A percentile compares a stretch with the other conserved stretches of the same genome.
Evolutionary conservation across 64 coral and sea anemone species (phyloP).

Genomic region (Stichodactyla mertensii): DNA sequence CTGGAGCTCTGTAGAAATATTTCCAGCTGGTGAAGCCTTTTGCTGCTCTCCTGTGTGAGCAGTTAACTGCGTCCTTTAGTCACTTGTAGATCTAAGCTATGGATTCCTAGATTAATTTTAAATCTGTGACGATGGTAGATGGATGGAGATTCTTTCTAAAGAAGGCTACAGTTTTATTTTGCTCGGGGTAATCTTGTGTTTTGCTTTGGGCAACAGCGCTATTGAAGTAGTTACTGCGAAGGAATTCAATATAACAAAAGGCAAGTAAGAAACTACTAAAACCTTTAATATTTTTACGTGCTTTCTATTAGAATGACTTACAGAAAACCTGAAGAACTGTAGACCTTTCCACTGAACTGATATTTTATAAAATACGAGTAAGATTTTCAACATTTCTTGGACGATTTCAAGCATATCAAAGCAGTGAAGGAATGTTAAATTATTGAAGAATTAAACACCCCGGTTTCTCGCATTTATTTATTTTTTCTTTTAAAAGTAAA

Average conservation of each 20-base stretch:
- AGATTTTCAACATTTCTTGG: background rate
- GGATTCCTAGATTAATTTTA: background rate
- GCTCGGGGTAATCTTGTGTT: background rate
- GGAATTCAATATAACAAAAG: background rate
- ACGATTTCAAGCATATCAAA: background rate
- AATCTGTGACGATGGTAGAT: background rate
- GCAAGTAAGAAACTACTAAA: background rate
- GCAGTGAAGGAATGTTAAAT: background rate
- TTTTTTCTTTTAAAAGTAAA: background rate
- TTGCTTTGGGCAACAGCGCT: background rate
- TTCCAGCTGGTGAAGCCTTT: background rate
- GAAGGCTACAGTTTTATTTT: background rate
- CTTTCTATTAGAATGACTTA: background rate
- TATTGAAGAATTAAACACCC: background rate
- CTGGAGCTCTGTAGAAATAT: background rate
- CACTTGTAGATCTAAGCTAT: background rate
- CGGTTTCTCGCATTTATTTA: background rate
- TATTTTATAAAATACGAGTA: background rate
- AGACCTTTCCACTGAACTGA: background rate
- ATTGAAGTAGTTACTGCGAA: background rate
- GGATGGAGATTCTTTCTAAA: background rate
- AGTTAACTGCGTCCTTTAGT: background rate
- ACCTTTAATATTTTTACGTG: background rate
- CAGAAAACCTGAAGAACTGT: background rate
- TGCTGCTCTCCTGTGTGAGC: background rate